Base-by-base conservation (phyloP, 2,797 vertebrate genomes). In the Hippoglossus hippoglossus region DNA sequence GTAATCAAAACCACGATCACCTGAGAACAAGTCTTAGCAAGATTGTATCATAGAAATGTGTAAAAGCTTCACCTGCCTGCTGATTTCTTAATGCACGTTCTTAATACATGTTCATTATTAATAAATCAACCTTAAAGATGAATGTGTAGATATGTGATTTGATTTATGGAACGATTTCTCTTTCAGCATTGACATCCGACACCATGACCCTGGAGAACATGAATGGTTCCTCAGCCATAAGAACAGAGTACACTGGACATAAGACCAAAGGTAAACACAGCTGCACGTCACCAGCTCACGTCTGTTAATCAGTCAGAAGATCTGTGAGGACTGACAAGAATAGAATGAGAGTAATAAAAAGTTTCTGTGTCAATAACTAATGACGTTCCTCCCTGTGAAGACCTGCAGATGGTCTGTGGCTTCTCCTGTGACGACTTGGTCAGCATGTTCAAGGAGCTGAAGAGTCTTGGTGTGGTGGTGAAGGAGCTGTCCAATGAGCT, bases 171-270 rank as follows among this genome's bases (percentile, higher is more conserved):
- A 0, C 11, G 16, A 10, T 62, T 69, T 67, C 16, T 62, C 31
- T 61, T 71, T 51, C 87, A 92, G 92, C 92, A 79, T 89, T 94
- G 63, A 89, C 94, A 24, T 94, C 92, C 50, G 94, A 96, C 0
- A 89, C 95, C 41, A 94, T 98, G 86, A 94, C 95, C 74, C 90
- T 98, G 72, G 96, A 97, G 88, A 98, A 96, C 31, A 95, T 98
- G 25, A 98, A 99, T 7, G 97, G 97, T 54, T 99, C 98, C 80
- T 97, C 98, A 10, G 98, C 98, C 78, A 99, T 99, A 92, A 95
- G 98, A 71, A 98, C 97, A 1, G 96, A 98, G 85, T 99, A 94
- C 89, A 96, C 97, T 2, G 98, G 97, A 63, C 97, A 98, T 84
- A 99, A 99, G 93, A 97, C 96, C 16, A 99, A 99, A 94, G 94